phyloP scores from a whole-genome alignment of 2,113 vertebrate species.

The Dendrocopos noguchii region DNA sequence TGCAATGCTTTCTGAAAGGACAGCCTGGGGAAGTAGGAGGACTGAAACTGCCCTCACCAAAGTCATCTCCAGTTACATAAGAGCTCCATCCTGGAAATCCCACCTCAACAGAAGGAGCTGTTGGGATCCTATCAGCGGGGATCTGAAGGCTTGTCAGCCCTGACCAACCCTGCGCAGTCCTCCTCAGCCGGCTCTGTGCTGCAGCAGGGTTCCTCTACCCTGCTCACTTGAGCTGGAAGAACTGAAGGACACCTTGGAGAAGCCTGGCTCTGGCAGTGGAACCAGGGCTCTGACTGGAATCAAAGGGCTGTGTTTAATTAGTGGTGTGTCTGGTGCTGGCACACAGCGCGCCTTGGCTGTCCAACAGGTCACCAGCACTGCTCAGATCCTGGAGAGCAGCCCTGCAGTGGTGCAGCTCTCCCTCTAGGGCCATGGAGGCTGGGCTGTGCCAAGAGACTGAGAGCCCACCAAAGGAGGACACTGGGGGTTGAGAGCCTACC shows the following conservation, averaged over 20 bases:
- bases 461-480: background rate
- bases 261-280: background rate
- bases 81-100: background rate
- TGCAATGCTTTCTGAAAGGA: background rate
- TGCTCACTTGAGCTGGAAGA: background rate
- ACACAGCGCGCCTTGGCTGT: background rate
- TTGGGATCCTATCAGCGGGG: background rate
- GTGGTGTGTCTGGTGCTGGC: fast-evolving
- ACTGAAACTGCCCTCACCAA: background rate
- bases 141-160: background rate
- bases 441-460: background rate
- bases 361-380: background rate
- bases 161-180: background rate
- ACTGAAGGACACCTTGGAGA: background rate
- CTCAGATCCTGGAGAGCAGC: background rate
- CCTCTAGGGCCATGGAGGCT: background rate
- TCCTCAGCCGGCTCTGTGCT: background rate
- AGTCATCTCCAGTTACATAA: background rate
- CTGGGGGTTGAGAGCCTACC: background rate
- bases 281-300: background rate
- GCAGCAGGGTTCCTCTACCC: background rate
- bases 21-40: background rate
- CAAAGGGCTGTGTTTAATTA: background rate
- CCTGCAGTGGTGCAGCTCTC: background rate
- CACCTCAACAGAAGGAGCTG: fast-evolving